Conservation (phyloP, 2,113 vertebrate genomes). For the Festucalex cinctus region DNA sequence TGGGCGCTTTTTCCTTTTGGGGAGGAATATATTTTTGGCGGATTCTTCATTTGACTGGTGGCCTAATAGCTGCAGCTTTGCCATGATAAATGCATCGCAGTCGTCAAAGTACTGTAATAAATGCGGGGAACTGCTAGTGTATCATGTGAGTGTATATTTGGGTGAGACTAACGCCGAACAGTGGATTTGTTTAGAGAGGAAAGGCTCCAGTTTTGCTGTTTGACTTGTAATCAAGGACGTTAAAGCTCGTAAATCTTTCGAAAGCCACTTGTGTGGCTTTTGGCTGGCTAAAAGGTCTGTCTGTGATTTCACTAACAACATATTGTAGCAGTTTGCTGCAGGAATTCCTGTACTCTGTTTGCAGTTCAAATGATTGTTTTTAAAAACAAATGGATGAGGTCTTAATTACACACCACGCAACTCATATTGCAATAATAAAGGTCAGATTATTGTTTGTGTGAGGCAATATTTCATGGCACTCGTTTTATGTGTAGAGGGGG, state of each 20-base stretch:
- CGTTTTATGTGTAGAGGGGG: too few relatives aligned
- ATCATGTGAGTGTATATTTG: constrained; percentile 22
- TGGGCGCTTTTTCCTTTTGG: constrained; percentile 17
- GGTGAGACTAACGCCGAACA: constrained; percentile 28
- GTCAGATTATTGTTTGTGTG: background rate
- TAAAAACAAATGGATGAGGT: background rate
- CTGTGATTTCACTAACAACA: constrained; percentile 25
- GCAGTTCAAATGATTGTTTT: background rate
- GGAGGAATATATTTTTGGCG: constrained; percentile 22
- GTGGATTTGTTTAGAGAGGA: constrained; percentile 35
- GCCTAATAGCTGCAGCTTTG: constrained; percentile 26
- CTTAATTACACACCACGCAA: background rate
- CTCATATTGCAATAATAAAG: background rate
- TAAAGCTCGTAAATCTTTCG: constrained; percentile 33
- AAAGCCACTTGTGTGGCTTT: constrained; percentile 46
- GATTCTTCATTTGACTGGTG: constrained; percentile 42
- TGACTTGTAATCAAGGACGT: constrained; percentile 50
- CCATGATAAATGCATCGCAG: constrained; percentile 35
- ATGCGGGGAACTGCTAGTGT: constrained; percentile 22
- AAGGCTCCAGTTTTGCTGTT: constrained; percentile 36
- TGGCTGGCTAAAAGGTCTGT: constrained; percentile 18
- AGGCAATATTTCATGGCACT: background rate
- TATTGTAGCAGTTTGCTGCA: constrained; percentile 21
- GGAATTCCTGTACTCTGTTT: background rate
- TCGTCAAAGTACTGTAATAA: constrained; percentile 29